These are phyloP conservation scores for Heliornis fulica DNA, from an alignment of 2,113 vertebrate genomes.

Conservation along the genomic window DNA sequence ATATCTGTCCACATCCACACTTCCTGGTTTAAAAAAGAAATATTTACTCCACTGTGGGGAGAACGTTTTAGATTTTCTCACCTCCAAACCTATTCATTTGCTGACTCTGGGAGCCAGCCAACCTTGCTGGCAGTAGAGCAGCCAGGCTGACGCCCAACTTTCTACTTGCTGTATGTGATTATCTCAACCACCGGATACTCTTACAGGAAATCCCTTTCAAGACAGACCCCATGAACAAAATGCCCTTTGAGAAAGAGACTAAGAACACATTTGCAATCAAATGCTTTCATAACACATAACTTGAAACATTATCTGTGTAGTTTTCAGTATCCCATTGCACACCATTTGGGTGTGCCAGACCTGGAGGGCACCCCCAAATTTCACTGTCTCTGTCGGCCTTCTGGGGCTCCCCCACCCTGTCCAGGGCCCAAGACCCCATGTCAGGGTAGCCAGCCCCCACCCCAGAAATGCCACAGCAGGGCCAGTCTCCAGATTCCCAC, in stretches of 20 bases:
- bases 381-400: accelerated
- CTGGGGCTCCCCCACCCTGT: accelerated
- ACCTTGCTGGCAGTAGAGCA: background rate
- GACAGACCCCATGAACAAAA: background rate
- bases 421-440: background rate
- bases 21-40: background rate
- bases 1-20: background rate
- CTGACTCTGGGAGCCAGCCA: background rate
- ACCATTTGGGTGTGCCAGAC: background rate
- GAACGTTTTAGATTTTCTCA: background rate
- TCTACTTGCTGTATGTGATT: background rate
- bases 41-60: background rate
- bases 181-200: background rate
- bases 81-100: background rate
- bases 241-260: background rate
- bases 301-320: accelerated
- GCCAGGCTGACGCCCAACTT: background rate
- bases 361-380: background rate
- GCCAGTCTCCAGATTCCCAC: accelerated
- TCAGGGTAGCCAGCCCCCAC: background rate
- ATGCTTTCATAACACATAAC: background rate
- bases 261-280: background rate
- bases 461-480: accelerated
- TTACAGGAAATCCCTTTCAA: background rate
- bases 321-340: accelerated